A percentile compares a stretch with the other conserved stretches of the same genome.
phyloP scores from a whole-genome alignment of 2,797 vertebrate genomes.

The Gallinago solitaria region DNA sequence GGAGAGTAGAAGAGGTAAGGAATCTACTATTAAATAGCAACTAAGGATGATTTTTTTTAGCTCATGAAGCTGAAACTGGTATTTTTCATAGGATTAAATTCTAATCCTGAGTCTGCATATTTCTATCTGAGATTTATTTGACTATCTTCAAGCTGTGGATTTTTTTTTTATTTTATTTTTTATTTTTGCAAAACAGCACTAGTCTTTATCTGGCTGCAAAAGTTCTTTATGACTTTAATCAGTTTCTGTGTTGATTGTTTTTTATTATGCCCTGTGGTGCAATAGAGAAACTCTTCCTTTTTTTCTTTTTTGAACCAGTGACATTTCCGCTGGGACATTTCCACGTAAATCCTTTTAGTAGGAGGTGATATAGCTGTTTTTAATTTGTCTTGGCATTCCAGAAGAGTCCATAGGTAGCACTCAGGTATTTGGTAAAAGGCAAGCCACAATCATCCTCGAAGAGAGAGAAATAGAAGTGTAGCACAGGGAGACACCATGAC shows the following conservation, averaged over 20 bases:
- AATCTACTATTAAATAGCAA: not conserved
- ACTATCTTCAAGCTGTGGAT: not conserved
- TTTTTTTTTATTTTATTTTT: conserved; percentile 10
- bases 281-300: not conserved
- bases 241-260: not conserved
- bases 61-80: not conserved
- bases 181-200: not conserved
- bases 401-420: not conserved
- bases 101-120: conserved; percentile 6
- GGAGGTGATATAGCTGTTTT: not conserved
- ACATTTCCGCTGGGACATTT: not conserved
- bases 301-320: not conserved
- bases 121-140: conserved; percentile 4
- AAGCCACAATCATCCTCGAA: not conserved
- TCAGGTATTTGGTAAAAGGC: not conserved
- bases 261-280: conserved; percentile 6
- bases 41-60: not conserved
- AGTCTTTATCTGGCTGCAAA: not conserved
- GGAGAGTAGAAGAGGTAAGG: not conserved
- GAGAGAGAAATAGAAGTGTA: not conserved
- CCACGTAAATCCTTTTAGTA: not conserved
- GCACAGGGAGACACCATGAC: not conserved
- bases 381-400: not conserved
- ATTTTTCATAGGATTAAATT: conserved; percentile 21
- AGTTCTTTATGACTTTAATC: conserved; percentile 31